A percentile compares a stretch with the other conserved stretches of the same genome.
Evolutionary conservation across 2,797 vertebrate species (phyloP).

Genomic region (Channa striata): DNA sequence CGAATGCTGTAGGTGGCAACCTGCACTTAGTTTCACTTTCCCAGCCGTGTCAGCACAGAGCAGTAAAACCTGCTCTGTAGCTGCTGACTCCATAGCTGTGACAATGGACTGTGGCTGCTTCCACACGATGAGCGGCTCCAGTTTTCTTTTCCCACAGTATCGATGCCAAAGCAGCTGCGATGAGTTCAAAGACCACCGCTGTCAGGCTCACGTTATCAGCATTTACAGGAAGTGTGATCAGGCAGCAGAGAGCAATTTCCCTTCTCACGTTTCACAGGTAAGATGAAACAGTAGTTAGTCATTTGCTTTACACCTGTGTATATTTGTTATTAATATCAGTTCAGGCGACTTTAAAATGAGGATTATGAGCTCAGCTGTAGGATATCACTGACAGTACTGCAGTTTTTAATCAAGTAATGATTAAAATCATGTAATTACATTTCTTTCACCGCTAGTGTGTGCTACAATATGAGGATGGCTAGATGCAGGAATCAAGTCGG

Average conservation of each 20-base stretch:
- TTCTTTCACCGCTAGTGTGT: too few relatives aligned
- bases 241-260: background rate
- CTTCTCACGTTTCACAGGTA: background rate
- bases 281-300: background rate
- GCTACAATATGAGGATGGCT: too few relatives aligned
- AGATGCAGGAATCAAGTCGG: too few relatives aligned
- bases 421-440: too few relatives aligned
- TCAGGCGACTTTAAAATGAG: too few relatives aligned
- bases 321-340: too few relatives aligned
- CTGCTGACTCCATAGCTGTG: background rate
- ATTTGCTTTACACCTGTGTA: too few relatives aligned
- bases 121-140: background rate
- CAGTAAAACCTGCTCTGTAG: background rate
- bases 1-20: too few relatives aligned
- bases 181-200: background rate
- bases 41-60: background rate
- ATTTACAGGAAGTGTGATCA: slow-evolving; percentile 5
- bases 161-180: background rate
- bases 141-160: background rate
- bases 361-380: too few relatives aligned
- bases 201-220: background rate
- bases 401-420: too few relatives aligned
- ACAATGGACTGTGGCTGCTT: background rate
- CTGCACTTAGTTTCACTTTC: background rate
- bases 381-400: too few relatives aligned